Conservation (phyloP, 2,888 invertebrate species). For the Nomada hirtipes region DNA sequence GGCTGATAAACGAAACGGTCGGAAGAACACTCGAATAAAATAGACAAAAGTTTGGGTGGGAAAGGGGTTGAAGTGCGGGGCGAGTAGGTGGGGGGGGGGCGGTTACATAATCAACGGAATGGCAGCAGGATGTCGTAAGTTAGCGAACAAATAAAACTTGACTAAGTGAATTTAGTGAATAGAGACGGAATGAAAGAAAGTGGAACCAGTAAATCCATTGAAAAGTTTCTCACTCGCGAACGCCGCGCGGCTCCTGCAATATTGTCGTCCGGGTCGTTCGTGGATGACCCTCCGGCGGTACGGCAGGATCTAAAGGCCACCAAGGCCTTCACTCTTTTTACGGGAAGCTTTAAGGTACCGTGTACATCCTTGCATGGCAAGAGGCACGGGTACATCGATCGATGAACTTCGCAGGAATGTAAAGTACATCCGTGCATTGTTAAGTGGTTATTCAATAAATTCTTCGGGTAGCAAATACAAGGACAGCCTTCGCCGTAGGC, state of each 20-base stretch:
- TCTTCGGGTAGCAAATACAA: conserved; percentile 29
- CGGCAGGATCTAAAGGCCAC: conserved; percentile 55
- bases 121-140: conserved; percentile 72
- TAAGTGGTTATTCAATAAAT: conserved; percentile 59
- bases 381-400: conserved; percentile 53
- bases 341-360: conserved; percentile 49
- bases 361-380: conserved; percentile 58
- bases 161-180: conserved; percentile 78
- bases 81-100: conserved; percentile 1
- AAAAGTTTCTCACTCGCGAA: conserved; percentile 75
- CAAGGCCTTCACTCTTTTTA: conserved; percentile 50
- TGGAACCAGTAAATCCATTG: conserved; percentile 76
- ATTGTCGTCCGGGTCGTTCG: conserved; percentile 68
- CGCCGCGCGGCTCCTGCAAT: conserved; percentile 65
- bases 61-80: conserved; percentile 14
- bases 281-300: conserved; percentile 68
- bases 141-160: conserved; percentile 76
- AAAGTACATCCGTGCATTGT: conserved; percentile 63
- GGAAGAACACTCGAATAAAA: conserved; percentile 23
- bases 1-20: background rate
- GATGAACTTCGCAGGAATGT: conserved; percentile 65
- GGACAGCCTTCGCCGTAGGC: background rate
- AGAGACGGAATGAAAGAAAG: conserved; percentile 74
- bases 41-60: conserved; percentile 44
- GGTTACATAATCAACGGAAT: conserved; percentile 76